phyloP scores from a whole-genome alignment of 2,888 invertebrate genomes.

The Rhaphigaster nebulosa region DNA sequence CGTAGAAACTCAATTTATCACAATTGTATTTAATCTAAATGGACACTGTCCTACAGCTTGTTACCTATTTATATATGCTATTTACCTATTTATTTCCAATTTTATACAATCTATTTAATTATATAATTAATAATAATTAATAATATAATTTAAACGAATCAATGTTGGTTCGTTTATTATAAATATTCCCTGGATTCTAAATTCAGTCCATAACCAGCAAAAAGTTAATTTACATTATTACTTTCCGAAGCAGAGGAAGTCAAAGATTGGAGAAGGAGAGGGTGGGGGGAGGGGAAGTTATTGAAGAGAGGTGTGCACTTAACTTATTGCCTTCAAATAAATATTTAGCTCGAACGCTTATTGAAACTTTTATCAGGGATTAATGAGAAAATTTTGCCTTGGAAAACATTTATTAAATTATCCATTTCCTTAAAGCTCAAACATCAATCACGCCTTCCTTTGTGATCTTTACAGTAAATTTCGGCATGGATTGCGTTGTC shows the following conservation, averaged over 20 bases:
- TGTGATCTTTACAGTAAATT: neutral
- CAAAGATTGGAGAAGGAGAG: neutral
- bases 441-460: neutral
- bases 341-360: neutral
- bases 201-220: neutral
- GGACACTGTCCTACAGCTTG: too few relatives aligned
- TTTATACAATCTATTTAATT: too few relatives aligned
- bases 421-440: neutral
- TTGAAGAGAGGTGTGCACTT: slow-evolving; percentile 26
- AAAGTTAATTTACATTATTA: neutral
- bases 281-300: neutral
- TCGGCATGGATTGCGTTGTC: neutral
- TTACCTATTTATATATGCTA: too few relatives aligned
- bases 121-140: too few relatives aligned
- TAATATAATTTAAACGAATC: too few relatives aligned
- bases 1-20: too few relatives aligned
- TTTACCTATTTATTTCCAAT: too few relatives aligned
- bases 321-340: slow-evolving; percentile 8
- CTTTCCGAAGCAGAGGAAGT: neutral
- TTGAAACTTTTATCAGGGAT: neutral
- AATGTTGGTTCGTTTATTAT: neutral
- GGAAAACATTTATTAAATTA: slow-evolving; percentile 4
- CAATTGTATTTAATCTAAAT: too few relatives aligned
- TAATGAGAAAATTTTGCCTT: neutral
- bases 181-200: neutral